Base-by-base conservation (phyloP, 2,797 vertebrate species). In the Onychomys torridus region DNA sequence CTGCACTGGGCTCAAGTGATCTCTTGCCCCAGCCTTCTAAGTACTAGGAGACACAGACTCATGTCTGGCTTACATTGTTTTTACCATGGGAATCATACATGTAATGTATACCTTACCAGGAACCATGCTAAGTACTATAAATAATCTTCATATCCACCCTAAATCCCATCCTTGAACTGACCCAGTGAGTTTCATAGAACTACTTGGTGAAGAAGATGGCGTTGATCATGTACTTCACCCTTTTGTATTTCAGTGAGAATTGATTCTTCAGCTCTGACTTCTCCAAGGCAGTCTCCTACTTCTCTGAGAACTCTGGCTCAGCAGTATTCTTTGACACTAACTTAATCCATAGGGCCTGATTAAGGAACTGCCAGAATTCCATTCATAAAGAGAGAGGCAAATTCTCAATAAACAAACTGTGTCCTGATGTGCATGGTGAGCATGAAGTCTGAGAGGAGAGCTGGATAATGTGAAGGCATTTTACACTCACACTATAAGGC, bases 211-310 rank as follows among this genome's bases (percentile, higher is more conserved):
- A 81, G 65, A 75, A 92, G 95, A 95, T 65, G 27, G 2, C 6
- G 37, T 90, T 75, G 46, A 76, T 67, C 67, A 37, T 40, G 27
- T 63, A 43, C 90, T 75, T 86, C n/a, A n/a, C 52, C 23, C 69
- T 89, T 55, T 23, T 75, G 0, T 43, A 61, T 91, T 96, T 91
- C 85, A 67, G 40, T 94, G 63, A 29, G 8, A 88, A 37, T 94
- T 91, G 87, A 46, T 32, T 75, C 59, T 40, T 82, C 16, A 61
- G 52, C 16, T 81, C 73, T 92, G 93, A 27, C 67, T 86, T 95
- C 65, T 95, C 71, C n/a, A 14, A 65, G 59, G 65, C 17, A 71
- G 43, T 27, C 9, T 94, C 4, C 59, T 32, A 3, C 32, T 21
- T 12, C 9, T 27, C 6, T 73, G 43, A 37, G 43, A 40, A 71